Evolutionary conservation across 2,113 vertebrate species (phyloP).

Genomic region (Speoplatyrhinus poulsoni): DNA sequence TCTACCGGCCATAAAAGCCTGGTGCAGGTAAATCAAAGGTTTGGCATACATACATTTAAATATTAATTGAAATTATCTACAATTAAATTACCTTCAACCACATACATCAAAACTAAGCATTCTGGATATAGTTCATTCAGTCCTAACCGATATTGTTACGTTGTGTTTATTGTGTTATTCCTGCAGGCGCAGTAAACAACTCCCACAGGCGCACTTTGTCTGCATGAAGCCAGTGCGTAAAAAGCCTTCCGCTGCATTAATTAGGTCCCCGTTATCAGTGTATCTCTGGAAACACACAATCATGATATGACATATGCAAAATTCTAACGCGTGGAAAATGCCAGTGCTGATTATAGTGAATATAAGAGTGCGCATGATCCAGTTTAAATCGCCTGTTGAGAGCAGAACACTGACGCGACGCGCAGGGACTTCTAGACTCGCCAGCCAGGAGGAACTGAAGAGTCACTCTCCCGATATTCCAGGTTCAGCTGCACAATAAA

Average conservation of each 20-base stretch:
- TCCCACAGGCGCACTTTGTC: slow-evolving; percentile 23
- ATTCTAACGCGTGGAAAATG: background rate
- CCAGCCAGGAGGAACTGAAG: background rate
- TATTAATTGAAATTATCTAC: no score
- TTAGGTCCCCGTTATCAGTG: slow-evolving; percentile 18
- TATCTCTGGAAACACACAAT: background rate
- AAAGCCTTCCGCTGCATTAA: slow-evolving; percentile 64
- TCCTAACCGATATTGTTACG: background rate
- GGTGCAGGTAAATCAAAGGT: slow-evolving; percentile 4
- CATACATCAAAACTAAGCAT: background rate
- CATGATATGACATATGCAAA: background rate
- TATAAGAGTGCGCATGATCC: no score
- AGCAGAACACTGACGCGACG: slow-evolving; percentile 34
- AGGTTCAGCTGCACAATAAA: background rate
- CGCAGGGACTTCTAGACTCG: background rate
- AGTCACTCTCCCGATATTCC: slow-evolving; percentile 3
- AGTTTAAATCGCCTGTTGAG: no score
- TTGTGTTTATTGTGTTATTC: background rate
- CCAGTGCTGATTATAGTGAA: no score
- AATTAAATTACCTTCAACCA: background rate
- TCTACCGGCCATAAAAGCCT: background rate
- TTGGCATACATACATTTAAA: no score
- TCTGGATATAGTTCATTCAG: background rate
- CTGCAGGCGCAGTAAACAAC: slow-evolving; percentile 44
- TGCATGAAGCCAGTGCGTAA: slow-evolving; percentile 14